Conservation (phyloP, 2,113 vertebrate genomes). For the Callospermophilus lateralis region DNA sequence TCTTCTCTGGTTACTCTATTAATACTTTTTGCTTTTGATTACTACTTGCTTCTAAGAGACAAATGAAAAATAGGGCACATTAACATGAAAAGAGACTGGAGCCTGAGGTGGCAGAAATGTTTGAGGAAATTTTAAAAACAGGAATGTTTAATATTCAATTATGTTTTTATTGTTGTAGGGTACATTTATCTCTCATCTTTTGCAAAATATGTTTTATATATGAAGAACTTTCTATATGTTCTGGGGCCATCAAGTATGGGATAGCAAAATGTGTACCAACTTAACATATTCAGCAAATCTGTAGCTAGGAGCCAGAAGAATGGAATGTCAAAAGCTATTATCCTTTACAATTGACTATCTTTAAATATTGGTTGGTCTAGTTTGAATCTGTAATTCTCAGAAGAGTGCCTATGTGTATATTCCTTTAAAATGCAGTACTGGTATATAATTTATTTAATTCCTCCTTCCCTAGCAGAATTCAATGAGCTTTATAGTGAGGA, state of each 20-base stretch:
- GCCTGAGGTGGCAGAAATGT: background rate
- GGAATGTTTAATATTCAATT: background rate
- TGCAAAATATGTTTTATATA: background rate
- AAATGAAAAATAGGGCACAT: background rate
- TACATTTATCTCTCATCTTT: background rate
- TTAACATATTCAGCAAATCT: slow-evolving; percentile 11
- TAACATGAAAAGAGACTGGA: background rate
- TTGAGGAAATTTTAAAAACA: background rate
- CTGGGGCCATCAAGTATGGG: background rate
- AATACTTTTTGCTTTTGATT: background rate
- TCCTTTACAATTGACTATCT: background rate
- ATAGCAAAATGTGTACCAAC: background rate
- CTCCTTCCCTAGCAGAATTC: background rate
- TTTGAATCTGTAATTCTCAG: background rate
- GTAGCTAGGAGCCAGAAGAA: background rate
- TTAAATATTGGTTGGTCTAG: background rate
- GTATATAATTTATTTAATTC: background rate
- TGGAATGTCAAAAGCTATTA: background rate
- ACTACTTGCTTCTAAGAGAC: background rate
- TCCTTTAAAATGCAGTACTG: background rate
- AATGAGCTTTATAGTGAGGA: background rate
- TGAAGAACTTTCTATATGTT: background rate
- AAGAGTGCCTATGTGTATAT: background rate
- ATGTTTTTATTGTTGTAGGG: background rate
- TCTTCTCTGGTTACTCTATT: background rate